Conservation (phyloP, 2,113 vertebrate species). For the Crotophaga sulcirostris region DNA sequence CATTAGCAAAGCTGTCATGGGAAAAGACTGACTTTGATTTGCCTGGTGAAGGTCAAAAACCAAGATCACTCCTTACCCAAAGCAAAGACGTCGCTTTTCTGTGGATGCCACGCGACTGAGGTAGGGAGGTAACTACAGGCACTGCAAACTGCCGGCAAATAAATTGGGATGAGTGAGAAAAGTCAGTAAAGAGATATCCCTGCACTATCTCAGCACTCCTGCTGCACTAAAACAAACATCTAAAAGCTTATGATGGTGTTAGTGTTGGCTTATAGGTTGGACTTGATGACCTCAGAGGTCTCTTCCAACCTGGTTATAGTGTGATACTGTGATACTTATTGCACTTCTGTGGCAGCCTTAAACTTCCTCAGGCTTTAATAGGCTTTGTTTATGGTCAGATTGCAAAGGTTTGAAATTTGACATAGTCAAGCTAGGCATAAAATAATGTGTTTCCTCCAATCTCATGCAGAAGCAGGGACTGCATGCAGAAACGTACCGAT, state of each 20-base stretch:
- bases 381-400: not conserved
- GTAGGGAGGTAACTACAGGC: slow-evolving; percentile 82
- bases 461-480: not conserved
- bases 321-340: too few species aligned
- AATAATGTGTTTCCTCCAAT: not conserved
- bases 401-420: not conserved
- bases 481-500: slow-evolving; percentile 78
- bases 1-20: not conserved
- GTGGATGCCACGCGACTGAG: slow-evolving; percentile 88
- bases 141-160: slow-evolving; percentile 73
- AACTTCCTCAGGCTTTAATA: not conserved
- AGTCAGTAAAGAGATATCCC: not conserved
- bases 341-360: not conserved
- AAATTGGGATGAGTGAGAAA: not conserved
- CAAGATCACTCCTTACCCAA: slow-evolving; percentile 79
- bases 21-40: not conserved
- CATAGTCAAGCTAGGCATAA: not conserved
- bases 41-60: not conserved
- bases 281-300: too few species aligned
- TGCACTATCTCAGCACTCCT: not conserved
- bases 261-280: too few species aligned
- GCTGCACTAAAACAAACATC: not conserved
- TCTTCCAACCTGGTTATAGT: too few species aligned
- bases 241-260: too few species aligned
- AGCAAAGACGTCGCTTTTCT: slow-evolving; percentile 85